Base-by-base conservation (phyloP, 2,113 vertebrate species). In the Grammomys dolichurus region DNA sequence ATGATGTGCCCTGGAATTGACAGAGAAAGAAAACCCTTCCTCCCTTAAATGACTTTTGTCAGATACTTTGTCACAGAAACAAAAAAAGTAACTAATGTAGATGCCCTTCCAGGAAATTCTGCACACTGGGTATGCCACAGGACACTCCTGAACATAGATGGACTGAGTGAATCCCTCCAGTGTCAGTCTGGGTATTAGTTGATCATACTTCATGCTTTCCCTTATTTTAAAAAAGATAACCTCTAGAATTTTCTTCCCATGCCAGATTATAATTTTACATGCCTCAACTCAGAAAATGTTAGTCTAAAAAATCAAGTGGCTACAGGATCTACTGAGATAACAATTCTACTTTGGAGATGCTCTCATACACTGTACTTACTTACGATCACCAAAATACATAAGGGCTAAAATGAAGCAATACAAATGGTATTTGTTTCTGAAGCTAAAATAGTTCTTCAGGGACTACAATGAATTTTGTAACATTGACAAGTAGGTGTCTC, bases 401-500 rank as follows among this genome's bases (percentile, higher is more conserved):
- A 56, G 80, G 26, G 16, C 72, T 77, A 80, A 89, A 91, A 2
- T 82, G 46, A 93, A 94, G 31, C 69, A 76, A 80, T 73, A n/a
- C 43, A 81, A 97, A 78, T 89, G 43, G 60, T 85, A 90, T 13
- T 51, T 90, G 72, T 56, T 88, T 90, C 51, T 93, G 46, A 81
- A 31, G 85, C 91, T 93, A 54, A 92, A 92, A 72, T 92, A 90
- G 95, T 54, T 46, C 56, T 92, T 82, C 33, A 58, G 24, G 77
- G 56, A 91, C 54, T 67, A 96, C 12, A 58, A 11, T 75, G 28
- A 40, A 72, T 84, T 97, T 87, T 93, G 20, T 96, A 94, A 94
- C 78, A 48, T 91, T 97, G 93, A 88, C 60, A 63, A 91, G 24
- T 90, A 89, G 56, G 7, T 94, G 33, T 95, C 89, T 96, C 48